Percentiles rank a stretch among this genome's conserved stretches.
Evolutionary conservation across 2,113 vertebrate species (phyloP).

Genomic region (Oncorhynchus nerka): DNA sequence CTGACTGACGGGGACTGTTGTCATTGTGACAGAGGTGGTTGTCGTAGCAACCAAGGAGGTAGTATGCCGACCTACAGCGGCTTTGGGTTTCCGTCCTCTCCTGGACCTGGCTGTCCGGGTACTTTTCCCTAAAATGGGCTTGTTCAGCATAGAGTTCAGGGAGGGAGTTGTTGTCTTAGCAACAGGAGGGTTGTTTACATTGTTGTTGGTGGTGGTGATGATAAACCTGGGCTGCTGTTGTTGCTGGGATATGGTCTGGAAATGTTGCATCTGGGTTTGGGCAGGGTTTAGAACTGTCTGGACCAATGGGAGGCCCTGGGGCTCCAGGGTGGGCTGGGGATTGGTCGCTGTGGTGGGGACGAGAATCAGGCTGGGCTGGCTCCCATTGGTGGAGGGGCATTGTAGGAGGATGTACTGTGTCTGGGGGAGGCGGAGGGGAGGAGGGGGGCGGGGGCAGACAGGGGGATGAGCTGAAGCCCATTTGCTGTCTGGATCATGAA

Average conservation of each 20-base stretch:
- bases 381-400: slow-evolving; percentile 73
- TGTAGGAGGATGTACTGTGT: slow-evolving; percentile 72
- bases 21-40: background rate
- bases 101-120: slow-evolving; percentile 67
- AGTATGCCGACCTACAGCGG: background rate
- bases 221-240: slow-evolving; percentile 74
- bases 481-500: slow-evolving; percentile 84
- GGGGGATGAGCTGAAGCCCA: slow-evolving; percentile 86
- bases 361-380: slow-evolving; percentile 70
- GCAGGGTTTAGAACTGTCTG: slow-evolving; percentile 69
- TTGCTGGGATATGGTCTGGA: slow-evolving; percentile 61
- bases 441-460: slow-evolving; percentile 68
- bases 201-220: slow-evolving; percentile 57
- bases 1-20: slow-evolving; percentile 12
- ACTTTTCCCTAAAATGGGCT: slow-evolving; percentile 71
- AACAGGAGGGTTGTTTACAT: slow-evolving; percentile 40
- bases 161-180: slow-evolving; percentile 40
- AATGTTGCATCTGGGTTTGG: slow-evolving; percentile 66
- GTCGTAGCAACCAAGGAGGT: background rate
- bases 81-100: slow-evolving; percentile 72
- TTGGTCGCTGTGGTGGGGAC: slow-evolving; percentile 67
- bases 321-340: slow-evolving; percentile 53
- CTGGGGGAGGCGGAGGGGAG: slow-evolving; percentile 57
- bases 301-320: slow-evolving; percentile 65
- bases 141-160: slow-evolving; percentile 55